A percentile compares a stretch with the other conserved stretches of the same genome.
Evolutionary conservation across 2,113 vertebrate species (phyloP).

Genomic region (Halcyon malimbica): DNA sequence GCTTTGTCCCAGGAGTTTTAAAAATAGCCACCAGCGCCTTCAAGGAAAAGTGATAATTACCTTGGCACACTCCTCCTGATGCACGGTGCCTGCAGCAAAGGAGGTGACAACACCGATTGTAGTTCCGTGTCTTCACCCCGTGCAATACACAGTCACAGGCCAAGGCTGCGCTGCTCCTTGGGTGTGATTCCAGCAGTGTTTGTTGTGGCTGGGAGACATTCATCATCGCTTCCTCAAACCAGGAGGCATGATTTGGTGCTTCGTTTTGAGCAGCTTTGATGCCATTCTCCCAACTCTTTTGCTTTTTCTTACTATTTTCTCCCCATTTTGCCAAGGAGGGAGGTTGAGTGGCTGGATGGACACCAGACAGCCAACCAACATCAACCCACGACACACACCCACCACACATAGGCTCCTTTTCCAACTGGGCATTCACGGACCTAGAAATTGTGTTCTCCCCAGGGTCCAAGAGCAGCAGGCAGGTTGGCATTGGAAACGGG

Average conservation of each 20-base stretch:
- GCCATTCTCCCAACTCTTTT: background rate
- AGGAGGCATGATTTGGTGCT: background rate
- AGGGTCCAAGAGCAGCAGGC: background rate
- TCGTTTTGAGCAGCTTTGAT: background rate
- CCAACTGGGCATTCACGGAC: no score
- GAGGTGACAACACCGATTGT: background rate
- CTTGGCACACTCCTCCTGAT: background rate
- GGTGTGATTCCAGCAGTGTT: background rate
- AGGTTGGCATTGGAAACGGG: fast-evolving
- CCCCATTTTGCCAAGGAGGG: fast-evolving
- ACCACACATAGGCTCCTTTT: fast-evolving
- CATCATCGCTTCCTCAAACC: background rate
- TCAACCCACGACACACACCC: background rate
- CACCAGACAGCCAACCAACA: background rate
- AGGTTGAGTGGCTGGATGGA: background rate
- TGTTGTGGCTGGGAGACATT: background rate
- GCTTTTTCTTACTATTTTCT: background rate
- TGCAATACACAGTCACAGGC: fast-evolving
- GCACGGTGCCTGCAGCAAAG: background rate
- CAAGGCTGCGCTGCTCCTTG: fast-evolving
- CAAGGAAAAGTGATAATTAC: background rate
- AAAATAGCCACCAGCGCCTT: background rate
- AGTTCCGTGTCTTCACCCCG: background rate
- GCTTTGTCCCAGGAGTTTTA: background rate
- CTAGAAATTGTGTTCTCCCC: background rate